A percentile compares a stretch with the other conserved stretches of the same genome.
These are phyloP conservation scores for Tamandua tetradactyla DNA, from an alignment of 2,797 vertebrate species.

Conservation along the genomic window DNA sequence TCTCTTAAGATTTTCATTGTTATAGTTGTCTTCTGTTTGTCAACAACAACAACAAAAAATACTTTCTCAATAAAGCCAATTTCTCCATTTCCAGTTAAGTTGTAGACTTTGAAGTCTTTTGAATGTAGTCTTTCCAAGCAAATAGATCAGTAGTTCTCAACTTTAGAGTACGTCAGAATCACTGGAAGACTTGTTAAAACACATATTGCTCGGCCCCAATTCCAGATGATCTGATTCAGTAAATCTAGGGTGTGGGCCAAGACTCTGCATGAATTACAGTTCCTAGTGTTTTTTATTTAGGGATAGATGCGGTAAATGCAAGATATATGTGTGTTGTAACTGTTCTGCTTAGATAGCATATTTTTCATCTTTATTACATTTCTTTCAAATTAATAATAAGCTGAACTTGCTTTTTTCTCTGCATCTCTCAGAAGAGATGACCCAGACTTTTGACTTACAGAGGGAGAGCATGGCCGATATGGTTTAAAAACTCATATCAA, in stretches of 20 bases:
- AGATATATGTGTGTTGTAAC: neutral
- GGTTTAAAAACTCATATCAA: neutral
- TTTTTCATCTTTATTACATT: neutral
- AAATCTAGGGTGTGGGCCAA: neutral
- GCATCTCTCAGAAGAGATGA: neutral
- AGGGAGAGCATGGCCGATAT: no score
- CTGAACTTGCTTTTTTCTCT: neutral
- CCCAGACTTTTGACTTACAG: neutral
- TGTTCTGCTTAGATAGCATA: neutral
- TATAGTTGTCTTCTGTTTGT: neutral
- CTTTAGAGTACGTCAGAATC: neutral
- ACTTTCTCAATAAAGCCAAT: neutral
- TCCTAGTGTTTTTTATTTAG: neutral
- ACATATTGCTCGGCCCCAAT: neutral
- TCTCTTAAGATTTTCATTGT: neutral
- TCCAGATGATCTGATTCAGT: neutral
- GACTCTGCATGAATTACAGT: neutral
- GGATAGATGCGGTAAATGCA: neutral
- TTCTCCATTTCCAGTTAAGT: conserved; percentile 5
- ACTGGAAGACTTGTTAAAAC: neutral
- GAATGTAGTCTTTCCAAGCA: neutral
- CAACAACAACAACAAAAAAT: neutral
- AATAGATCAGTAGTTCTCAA: neutral
- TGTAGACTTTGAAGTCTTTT: neutral
- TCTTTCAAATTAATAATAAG: neutral